Conservation (phyloP, 2,888 invertebrate species). For the Cephalotes varians region DNA sequence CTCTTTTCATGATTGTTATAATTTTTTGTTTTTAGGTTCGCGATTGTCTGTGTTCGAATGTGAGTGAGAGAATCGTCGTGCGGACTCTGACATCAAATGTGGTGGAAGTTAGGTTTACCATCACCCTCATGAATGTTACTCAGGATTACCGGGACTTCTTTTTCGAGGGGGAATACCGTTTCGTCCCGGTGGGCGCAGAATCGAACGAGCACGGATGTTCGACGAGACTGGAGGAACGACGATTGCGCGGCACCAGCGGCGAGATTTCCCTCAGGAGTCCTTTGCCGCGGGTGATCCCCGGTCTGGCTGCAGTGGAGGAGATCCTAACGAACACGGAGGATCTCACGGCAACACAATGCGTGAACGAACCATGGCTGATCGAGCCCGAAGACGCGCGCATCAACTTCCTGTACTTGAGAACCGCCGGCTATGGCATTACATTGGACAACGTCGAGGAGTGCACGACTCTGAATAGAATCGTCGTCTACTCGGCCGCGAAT, state of each 20-base stretch:
- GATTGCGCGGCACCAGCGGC: constrained; percentile 91
- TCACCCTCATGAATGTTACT: constrained; percentile 92
- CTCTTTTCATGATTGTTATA: neutral
- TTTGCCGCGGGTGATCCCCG: constrained; percentile 82
- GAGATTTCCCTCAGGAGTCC: constrained; percentile 90
- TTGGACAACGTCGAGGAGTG: constrained; percentile 86
- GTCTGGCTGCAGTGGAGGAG: constrained; percentile 77
- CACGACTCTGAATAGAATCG: constrained; percentile 90
- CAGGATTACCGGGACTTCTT: constrained; percentile 93
- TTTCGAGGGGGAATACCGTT: constrained; percentile 92
- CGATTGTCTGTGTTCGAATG: constrained; percentile 91
- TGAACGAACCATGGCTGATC: constrained; percentile 92
- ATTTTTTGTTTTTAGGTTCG: constrained; percentile 88
- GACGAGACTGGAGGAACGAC: constrained; percentile 89
- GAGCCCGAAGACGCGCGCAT: constrained; percentile 91
- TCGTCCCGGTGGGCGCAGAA: constrained; percentile 83
- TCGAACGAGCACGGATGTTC: constrained; percentile 88
- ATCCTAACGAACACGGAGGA: constrained; percentile 79
- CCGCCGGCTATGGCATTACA: constrained; percentile 89
- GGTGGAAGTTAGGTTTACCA: constrained; percentile 91
- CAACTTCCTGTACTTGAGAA: constrained; percentile 91
- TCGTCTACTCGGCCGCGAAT: constrained; percentile 90
- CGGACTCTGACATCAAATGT: constrained; percentile 90
- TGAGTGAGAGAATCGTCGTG: constrained; percentile 89
- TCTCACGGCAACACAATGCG: constrained; percentile 86